Conservation (phyloP, 2,113 vertebrate species). For the Hippocampus mohnikei region DNA sequence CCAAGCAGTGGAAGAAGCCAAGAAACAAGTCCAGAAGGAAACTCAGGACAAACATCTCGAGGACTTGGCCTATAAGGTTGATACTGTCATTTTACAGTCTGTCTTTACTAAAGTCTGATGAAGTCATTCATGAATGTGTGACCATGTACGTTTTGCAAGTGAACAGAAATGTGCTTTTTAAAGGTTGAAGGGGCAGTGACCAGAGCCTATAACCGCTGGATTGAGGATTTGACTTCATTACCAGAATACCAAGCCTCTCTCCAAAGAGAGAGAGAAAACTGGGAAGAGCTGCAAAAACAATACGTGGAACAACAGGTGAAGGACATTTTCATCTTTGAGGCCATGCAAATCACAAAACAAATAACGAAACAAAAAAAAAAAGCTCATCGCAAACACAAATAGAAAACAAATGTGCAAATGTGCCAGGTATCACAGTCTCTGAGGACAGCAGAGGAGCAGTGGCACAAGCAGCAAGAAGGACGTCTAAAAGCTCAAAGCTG, state of each 20-base stretch:
- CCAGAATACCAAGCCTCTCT: constrained; percentile 81
- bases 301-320: constrained; percentile 72
- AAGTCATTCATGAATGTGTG: neutral
- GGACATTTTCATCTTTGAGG: neutral
- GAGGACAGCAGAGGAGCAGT: constrained; percentile 76
- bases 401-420: neutral
- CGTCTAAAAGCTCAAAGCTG: constrained; percentile 56
- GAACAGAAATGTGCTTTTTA: constrained; percentile 3
- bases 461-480: constrained; percentile 69
- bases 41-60: constrained; percentile 74
- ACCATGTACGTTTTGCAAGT: neutral
- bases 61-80: constrained; percentile 80
- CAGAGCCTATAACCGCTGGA: constrained; percentile 79
- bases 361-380: neutral
- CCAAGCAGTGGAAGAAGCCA: constrained; percentile 62
- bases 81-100: neutral
- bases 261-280: constrained; percentile 77
- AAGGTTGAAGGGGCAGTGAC: constrained; percentile 86
- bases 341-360: too few species aligned
- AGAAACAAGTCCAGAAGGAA: constrained; percentile 69
- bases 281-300: constrained; percentile 74
- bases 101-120: neutral
- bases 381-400: too few species aligned
- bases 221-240: constrained; percentile 81
- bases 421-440: constrained; percentile 60